Evolutionary conservation across 2,113 vertebrate genomes (phyloP).

Genomic region (Chlorodrepanis virens): DNA sequence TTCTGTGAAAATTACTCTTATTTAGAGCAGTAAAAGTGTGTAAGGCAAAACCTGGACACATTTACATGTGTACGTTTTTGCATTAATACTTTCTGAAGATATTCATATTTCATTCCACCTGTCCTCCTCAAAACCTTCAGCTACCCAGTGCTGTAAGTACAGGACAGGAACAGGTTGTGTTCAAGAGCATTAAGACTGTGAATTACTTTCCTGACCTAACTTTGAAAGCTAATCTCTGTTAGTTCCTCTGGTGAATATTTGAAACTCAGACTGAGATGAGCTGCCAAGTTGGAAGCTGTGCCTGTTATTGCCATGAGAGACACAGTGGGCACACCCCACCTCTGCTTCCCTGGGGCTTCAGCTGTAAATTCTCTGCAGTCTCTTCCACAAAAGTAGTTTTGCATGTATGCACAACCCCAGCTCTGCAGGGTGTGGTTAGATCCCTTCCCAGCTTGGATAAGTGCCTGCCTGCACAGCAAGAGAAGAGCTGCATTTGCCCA

Average conservation of each 20-base stretch:
- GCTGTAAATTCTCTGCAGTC: background rate
- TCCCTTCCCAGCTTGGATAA: background rate
- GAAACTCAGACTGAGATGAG: background rate
- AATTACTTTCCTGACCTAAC: background rate
- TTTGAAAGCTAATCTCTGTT: background rate
- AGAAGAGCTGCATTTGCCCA: background rate
- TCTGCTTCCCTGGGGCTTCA: background rate
- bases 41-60: background rate
- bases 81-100: background rate
- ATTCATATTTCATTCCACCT: background rate
- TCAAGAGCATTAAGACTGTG: background rate
- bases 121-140: background rate
- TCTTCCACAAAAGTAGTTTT: background rate
- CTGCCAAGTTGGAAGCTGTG: conserved; percentile 18
- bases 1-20: background rate
- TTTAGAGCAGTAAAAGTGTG: background rate
- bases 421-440: background rate
- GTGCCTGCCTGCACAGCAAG: background rate
- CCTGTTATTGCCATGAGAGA: background rate
- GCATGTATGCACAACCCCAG: background rate
- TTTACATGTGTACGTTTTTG: background rate
- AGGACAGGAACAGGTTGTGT: background rate
- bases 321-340: background rate
- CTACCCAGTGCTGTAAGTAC: background rate
- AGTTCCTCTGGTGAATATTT: background rate